phyloP scores from a whole-genome alignment of 2,797 vertebrate genomes.

The Silurus lanzhouensis region DNA sequence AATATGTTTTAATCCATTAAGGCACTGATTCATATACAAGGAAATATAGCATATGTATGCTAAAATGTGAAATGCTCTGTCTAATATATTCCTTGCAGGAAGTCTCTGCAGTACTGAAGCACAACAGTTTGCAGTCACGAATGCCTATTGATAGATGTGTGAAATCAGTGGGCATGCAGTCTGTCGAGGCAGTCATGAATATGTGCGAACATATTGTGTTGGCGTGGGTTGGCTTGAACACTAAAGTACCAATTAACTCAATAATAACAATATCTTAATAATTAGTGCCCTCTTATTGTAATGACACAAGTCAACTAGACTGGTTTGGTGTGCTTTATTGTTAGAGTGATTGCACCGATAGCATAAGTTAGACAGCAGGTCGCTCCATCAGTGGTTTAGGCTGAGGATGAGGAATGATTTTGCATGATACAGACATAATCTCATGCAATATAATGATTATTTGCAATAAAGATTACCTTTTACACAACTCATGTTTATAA shows the following conservation, averaged over 20 bases:
- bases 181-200: conserved; percentile 27
- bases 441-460: neutral
- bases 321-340: neutral
- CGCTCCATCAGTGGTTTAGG: neutral
- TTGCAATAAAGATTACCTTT: neutral
- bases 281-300: conserved; percentile 10
- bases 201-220: conserved; percentile 30
- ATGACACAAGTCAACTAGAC: neutral
- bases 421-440: neutral
- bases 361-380: neutral
- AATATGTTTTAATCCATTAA: neutral
- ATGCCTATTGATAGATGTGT: conserved; percentile 26
- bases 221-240: neutral
- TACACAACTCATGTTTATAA: neutral
- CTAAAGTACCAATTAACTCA: conserved; percentile 1
- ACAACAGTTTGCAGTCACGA: conserved; percentile 33
- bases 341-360: neutral
- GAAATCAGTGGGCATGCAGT: conserved; percentile 31
- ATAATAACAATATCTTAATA: conserved; percentile 5
- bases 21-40: neutral
- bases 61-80: neutral
- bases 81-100: conserved; percentile 11
- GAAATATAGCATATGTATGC: neutral
- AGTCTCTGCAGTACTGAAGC: conserved; percentile 12
- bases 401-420: neutral